Percentiles rank a stretch among this genome's conserved stretches.
Evolutionary conservation across 2,113 vertebrate genomes (phyloP).

Genomic region (Dicrurus megarhynchus): DNA sequence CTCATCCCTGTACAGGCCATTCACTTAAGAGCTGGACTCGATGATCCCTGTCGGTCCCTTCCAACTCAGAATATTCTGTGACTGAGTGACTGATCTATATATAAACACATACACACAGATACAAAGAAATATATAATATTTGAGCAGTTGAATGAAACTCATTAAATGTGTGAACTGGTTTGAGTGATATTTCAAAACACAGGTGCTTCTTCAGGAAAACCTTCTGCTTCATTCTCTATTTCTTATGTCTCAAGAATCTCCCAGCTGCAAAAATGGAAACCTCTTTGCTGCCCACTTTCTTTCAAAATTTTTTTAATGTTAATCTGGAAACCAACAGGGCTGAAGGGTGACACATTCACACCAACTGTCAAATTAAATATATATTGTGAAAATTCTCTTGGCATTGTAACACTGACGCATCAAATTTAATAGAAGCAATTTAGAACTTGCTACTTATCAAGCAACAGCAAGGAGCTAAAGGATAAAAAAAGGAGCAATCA

Average conservation of each 20-base stretch:
- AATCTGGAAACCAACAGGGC: background rate
- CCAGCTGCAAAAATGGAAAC: background rate
- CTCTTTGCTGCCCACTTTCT: background rate
- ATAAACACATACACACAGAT: background rate
- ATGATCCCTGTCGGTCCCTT: background rate
- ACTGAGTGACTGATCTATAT: background rate
- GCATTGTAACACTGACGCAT: background rate
- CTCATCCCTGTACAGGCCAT: background rate
- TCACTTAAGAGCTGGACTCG: background rate
- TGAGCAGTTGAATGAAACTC: background rate
- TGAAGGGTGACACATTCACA: background rate
- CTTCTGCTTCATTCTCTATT: background rate
- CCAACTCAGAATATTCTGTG: background rate
- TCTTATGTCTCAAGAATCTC: background rate
- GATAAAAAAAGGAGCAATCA: background rate
- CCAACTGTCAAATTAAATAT: background rate
- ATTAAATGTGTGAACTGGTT: background rate
- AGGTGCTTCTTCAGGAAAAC: background rate
- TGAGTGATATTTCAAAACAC: background rate
- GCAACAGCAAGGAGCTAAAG: background rate
- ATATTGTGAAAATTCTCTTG: background rate
- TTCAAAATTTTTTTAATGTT: background rate
- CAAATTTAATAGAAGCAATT: background rate
- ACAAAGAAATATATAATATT: background rate
- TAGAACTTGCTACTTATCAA: background rate